Percentiles rank a stretch among this genome's conserved stretches.
phyloP scores from a whole-genome alignment of 2,888 invertebrate genomes.

The Eupithecia subfuscata region DNA sequence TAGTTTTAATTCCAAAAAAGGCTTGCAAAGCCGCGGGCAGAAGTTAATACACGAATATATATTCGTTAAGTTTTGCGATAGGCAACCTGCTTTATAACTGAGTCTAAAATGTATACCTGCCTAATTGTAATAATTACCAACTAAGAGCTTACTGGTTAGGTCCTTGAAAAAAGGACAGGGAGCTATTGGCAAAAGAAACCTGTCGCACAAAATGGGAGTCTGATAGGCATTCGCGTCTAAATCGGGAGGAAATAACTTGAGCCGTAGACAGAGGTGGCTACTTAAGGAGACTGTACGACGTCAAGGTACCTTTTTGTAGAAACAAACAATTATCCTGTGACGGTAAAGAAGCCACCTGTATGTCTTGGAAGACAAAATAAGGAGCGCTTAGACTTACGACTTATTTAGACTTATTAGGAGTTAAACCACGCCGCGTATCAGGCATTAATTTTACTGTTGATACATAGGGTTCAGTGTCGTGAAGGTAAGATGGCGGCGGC shows the following conservation, averaged over 20 bases:
- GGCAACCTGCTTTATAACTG: no score
- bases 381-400: constrained; percentile 37
- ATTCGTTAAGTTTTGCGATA: neutral
- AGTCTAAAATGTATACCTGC: neutral
- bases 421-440: neutral
- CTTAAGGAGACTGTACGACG: constrained; percentile 36
- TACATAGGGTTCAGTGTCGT: neutral
- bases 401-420: constrained; percentile 41
- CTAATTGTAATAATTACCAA: neutral
- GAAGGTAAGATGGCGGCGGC: neutral
- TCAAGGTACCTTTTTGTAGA: constrained; percentile 48
- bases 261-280: constrained; percentile 34
- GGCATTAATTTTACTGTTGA: neutral
- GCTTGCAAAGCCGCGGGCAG: neutral
- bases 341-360: constrained; percentile 54
- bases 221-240: constrained; percentile 38
- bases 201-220: constrained; percentile 36
- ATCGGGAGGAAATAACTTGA: constrained; percentile 40
- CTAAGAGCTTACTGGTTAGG: neutral
- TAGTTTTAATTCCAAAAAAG: neutral
- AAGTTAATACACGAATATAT: neutral
- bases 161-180: neutral
- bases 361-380: constrained; percentile 39
- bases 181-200: constrained; percentile 32
- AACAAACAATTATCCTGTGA: constrained; percentile 58